Base-by-base conservation (phyloP, 2,113 vertebrate genomes). In the Butorides virescens region DNA sequence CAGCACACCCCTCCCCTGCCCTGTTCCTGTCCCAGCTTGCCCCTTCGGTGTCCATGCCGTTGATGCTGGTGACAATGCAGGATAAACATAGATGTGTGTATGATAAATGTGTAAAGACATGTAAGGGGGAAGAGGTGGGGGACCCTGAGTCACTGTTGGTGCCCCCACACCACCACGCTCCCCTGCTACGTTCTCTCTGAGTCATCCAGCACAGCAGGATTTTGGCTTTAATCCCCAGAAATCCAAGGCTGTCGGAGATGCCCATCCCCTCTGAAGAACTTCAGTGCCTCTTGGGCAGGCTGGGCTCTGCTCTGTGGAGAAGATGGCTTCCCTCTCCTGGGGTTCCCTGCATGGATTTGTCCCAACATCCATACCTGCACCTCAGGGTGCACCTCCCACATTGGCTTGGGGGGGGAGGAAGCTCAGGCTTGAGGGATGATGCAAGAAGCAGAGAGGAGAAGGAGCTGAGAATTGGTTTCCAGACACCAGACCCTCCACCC, bases 11-110 rank as follows among this genome's bases (percentile, higher is more conserved):
- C 42, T 73, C 66, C 73, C 49, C 42, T 42, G 58, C 20, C 53
- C 30, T 22, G 23, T 37, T 62, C 46, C 58, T 46, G 55, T 5
- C 52, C 34, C 79, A 27, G 58, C 26, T 67, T 46, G 23, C 23
- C 49, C 46, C 30, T n/a, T 29, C 6, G 1, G 2, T 11, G 44
- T 2, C 37, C 30, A 13, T 2, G 49, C 55, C 15, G 44, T 4
- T 26, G 62, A 16, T 46, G 55, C 37, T 20, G 52, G 16, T 34
- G 52, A 52, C 36, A 66, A 13, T 0, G 23, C 14, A n/a, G 44
- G 63, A 47, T 47, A 47, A 47, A 47, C 21, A 20, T 47, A 20
- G 47, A 47, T 21, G 47, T 47, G 42, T 44, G 42, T 44, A 44
- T 44, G 42, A 44, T 44, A 15, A 44, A 15, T 44, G 42, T 44